Evolutionary conservation across 2,888 invertebrate species (phyloP).

Genomic region (Cartodere bifasciata): DNA sequence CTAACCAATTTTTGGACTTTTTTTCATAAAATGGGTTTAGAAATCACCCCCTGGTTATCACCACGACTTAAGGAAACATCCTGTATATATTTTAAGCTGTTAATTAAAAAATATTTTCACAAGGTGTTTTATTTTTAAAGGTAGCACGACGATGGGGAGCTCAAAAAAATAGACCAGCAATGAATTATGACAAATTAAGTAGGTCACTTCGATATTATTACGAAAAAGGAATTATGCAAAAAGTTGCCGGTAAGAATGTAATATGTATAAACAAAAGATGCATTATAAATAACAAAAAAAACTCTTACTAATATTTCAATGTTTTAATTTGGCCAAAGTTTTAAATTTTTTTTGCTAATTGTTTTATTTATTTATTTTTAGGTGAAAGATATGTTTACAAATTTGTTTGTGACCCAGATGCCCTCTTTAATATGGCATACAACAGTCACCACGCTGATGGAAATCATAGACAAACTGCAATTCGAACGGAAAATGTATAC

Average conservation of each 20-base stretch:
- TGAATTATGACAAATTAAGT: slow-evolving; percentile 95
- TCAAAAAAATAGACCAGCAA: slow-evolving; percentile 91
- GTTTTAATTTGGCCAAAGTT: background rate
- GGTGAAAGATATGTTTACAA: slow-evolving; percentile 94
- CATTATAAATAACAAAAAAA: too few species aligned
- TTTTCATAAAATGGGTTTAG: too few species aligned
- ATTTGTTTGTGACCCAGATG: slow-evolving; percentile 91
- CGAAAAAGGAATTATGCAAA: slow-evolving; percentile 98
- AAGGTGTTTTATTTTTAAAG: too few species aligned
- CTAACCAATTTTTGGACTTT: too few species aligned
- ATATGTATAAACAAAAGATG: too few species aligned
- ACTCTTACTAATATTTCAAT: too few species aligned
- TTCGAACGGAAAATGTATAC: slow-evolving; percentile 27
- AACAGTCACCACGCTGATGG: slow-evolving; percentile 28
- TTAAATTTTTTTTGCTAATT: background rate
- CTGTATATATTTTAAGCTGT: too few species aligned
- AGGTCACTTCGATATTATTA: slow-evolving; percentile 92
- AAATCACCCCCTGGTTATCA: too few species aligned
- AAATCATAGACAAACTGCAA: slow-evolving; percentile 19
- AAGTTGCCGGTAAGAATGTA: slow-evolving; percentile 61
- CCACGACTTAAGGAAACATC: too few species aligned
- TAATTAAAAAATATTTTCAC: too few species aligned
- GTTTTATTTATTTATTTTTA: slow-evolving; percentile 25
- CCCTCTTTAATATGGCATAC: slow-evolving; percentile 74
- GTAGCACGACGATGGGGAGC: slow-evolving; percentile 92